phyloP scores from a whole-genome alignment of 1,140 invertebrate genomes.

The Lycorma delicatula region DNA sequence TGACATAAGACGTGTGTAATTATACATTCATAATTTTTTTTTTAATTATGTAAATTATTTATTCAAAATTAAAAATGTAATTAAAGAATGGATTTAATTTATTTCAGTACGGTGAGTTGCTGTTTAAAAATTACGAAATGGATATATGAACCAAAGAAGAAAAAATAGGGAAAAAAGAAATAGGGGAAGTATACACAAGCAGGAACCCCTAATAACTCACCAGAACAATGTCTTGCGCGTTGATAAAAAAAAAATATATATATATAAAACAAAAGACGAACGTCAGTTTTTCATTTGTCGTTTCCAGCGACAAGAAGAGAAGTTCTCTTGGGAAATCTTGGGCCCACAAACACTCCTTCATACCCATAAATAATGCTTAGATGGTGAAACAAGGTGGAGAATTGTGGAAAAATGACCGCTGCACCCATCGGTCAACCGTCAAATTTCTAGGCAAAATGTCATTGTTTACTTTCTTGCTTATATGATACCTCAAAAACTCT shows the following conservation, averaged over 20 bases:
- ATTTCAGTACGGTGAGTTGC: no score
- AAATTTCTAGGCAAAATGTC: conserved; percentile 14
- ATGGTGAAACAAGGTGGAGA: background rate
- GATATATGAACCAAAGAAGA: background rate
- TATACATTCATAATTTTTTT: no score
- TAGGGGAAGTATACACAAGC: background rate
- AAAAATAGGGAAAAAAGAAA: background rate
- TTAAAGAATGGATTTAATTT: no score
- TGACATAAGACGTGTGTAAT: no score
- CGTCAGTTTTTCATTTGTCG: conserved; percentile 21
- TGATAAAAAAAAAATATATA: background rate
- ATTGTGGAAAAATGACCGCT: conserved; percentile 13
- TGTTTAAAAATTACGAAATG: no score
- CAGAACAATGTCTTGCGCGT: background rate
- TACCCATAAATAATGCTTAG: conserved; percentile 17
- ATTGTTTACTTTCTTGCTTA: no score
- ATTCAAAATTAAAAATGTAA: no score
- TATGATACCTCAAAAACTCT: background rate
- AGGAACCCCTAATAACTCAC: background rate
- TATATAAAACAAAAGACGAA: conserved; percentile 14
- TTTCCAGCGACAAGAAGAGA: background rate
- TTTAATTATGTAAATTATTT: no score
- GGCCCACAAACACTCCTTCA: conserved; percentile 9
- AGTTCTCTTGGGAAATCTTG: conserved; percentile 16
- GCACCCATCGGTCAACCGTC: conserved; percentile 18